Conservation (phyloP, 1,140 invertebrate genomes). For the Panagrolaimus sp. region DNA sequence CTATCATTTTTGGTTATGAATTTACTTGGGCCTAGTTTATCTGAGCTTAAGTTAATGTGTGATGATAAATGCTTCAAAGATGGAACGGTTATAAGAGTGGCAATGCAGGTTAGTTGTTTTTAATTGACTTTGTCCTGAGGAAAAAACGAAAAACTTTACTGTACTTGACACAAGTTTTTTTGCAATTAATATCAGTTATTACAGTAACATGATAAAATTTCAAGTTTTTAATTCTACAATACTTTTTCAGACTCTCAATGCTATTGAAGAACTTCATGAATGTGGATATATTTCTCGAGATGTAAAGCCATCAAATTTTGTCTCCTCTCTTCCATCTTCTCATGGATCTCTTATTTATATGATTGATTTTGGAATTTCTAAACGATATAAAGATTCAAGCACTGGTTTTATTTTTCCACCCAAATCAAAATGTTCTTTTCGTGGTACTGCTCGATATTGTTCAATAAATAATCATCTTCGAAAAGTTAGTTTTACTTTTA, state of each 20-base stretch:
- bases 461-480: background rate
- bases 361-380: slow-evolving; percentile 1
- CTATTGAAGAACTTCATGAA: slow-evolving; percentile 7
- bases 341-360: background rate
- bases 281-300: slow-evolving; percentile 2
- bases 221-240: no score
- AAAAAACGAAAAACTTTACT: no score
- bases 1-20: background rate
- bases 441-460: background rate
- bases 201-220: no score
- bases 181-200: no score
- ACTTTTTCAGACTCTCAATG: background rate
- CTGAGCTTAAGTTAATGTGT: background rate
- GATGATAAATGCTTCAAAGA: background rate
- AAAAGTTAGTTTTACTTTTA: background rate
- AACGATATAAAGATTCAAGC: background rate
- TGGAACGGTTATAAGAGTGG: background rate
- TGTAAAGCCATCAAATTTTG: background rate
- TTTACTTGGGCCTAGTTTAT: background rate
- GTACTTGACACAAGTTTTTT: no score
- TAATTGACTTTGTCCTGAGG: no score
- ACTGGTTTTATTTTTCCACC: background rate
- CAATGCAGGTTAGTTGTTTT: background rate
- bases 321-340: background rate
- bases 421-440: background rate